Percentiles rank a stretch among this genome's conserved stretches.
phyloP scores from a whole-genome alignment of 2,113 vertebrate species.

The Lasiurus cinereus region DNA sequence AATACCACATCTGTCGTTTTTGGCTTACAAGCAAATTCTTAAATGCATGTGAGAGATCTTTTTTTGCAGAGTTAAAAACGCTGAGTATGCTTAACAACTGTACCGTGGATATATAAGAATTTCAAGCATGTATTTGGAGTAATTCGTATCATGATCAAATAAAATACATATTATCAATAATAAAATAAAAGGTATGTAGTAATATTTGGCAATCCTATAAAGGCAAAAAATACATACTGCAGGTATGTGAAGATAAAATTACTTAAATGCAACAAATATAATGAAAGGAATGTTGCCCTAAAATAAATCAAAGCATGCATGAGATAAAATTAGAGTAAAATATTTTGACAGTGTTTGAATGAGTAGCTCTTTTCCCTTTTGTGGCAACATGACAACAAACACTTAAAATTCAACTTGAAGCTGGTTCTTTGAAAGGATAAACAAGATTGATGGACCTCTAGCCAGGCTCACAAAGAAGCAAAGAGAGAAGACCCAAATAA shows the following conservation, averaged over 20 bases:
- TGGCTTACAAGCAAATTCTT: constrained; percentile 90
- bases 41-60: constrained; percentile 90
- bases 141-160: constrained; percentile 89
- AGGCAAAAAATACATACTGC: constrained; percentile 65
- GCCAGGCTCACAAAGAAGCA: too few relatives aligned
- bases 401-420: constrained; percentile 62
- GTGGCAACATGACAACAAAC: constrained; percentile 60
- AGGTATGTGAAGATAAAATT: constrained; percentile 73
- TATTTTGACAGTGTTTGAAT: constrained; percentile 66
- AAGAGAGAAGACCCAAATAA: too few relatives aligned
- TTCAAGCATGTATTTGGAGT: constrained; percentile 91
- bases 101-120: constrained; percentile 93
- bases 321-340: constrained; percentile 75
- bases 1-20: constrained; percentile 94
- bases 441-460: too few relatives aligned
- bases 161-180: constrained; percentile 80
- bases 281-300: constrained; percentile 74
- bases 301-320: constrained; percentile 78
- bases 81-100: constrained; percentile 95
- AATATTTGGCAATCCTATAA: constrained; percentile 67
- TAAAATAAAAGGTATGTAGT: constrained; percentile 79
- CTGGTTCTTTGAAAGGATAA: too few relatives aligned
- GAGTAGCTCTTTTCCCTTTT: constrained; percentile 42
- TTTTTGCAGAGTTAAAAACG: constrained; percentile 90
- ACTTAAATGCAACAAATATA: constrained; percentile 76